Evolutionary conservation across 2,113 vertebrate species (phyloP), one percentile per base, ranked within the genome.

Genomic region (Pheucticus melanocephalus): DNA sequence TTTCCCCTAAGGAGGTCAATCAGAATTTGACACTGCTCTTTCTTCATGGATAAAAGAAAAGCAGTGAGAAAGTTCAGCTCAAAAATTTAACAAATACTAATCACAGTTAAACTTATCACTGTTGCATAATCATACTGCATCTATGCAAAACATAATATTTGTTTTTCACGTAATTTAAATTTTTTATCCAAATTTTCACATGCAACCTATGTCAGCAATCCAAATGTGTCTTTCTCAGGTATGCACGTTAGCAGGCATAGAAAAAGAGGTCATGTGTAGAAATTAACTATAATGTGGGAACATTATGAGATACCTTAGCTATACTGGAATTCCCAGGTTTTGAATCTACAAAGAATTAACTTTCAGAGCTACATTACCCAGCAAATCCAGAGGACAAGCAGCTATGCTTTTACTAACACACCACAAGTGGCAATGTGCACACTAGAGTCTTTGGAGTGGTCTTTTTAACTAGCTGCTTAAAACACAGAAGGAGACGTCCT

Each of bases 371-470:
- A 68, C 0, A 4, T 11, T 68, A 53, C 11, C 17, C 19, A 21
- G 59, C 51, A 92, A 86, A 59, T 5, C 6, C 54, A 50, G 37
- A 14, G 27, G n/a, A 48, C 27, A 56, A 84, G 37, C 12, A 77
- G 31, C 64, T 72, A 11, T 20, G 16, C 18, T 81, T 88, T 65
- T n/a, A 64, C 39, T 53, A 60, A 42, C 42, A 22, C 11, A 54
- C 18, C 0, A 0, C 17, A 82, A 57, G n/a, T 50, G 53, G n/a
- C 45, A 72, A 60, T 2, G 15, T 0, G 3, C 47, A 66, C 44
- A 20, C 23, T 11, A 19, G 37, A 69, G 25, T 37, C 37, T 69
- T 69, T 19, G 30, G 76, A 72, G 37, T 3, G 4, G 25, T 42
- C 45, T 59, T 86, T 91, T 51, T 18, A 72, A 82, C 31, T 45